A percentile compares a stretch with the other conserved stretches of the same genome.
Evolutionary conservation across 2,797 vertebrate genomes (phyloP).

Genomic region (Lacerta bilineata): DNA sequence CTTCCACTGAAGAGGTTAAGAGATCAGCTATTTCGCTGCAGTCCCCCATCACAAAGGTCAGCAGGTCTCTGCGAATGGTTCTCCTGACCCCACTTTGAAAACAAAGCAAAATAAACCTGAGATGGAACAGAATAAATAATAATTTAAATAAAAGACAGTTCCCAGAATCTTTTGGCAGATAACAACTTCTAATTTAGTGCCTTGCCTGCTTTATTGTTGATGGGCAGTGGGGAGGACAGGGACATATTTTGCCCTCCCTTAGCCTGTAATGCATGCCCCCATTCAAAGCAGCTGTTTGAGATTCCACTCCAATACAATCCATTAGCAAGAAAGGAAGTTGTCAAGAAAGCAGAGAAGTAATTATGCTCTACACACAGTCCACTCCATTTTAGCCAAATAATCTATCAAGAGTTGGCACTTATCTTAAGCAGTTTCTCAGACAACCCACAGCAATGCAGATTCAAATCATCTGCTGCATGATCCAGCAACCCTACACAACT

Average conservation of each 20-base stretch:
- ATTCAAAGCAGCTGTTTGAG: neutral
- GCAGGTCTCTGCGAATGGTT: neutral
- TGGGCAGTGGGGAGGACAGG: neutral
- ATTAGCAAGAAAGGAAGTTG: conserved; percentile 14
- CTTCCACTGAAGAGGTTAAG: neutral
- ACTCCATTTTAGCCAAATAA: conserved; percentile 27
- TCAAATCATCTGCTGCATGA: neutral
- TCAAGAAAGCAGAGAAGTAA: conserved; percentile 4
- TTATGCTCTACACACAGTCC: conserved; percentile 15
- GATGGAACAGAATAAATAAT: neutral
- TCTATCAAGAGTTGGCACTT: neutral
- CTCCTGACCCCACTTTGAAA: conserved; percentile 17
- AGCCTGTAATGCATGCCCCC: neutral
- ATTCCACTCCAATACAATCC: neutral
- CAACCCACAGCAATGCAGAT: neutral
- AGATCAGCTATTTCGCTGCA: conserved; percentile 1
- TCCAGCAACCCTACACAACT: neutral
- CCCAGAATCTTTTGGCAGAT: too few relatives aligned
- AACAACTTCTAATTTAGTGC: neutral
- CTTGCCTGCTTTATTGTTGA: neutral
- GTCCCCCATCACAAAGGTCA: neutral
- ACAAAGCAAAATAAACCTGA: conserved; percentile 5
- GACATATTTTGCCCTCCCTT: neutral
- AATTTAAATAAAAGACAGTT: neutral
- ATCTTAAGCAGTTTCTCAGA: neutral